Evolutionary conservation across 2,797 vertebrate genomes (phyloP), one percentile per base, ranked within the genome.

Genomic region (Botia kubotai): DNA sequence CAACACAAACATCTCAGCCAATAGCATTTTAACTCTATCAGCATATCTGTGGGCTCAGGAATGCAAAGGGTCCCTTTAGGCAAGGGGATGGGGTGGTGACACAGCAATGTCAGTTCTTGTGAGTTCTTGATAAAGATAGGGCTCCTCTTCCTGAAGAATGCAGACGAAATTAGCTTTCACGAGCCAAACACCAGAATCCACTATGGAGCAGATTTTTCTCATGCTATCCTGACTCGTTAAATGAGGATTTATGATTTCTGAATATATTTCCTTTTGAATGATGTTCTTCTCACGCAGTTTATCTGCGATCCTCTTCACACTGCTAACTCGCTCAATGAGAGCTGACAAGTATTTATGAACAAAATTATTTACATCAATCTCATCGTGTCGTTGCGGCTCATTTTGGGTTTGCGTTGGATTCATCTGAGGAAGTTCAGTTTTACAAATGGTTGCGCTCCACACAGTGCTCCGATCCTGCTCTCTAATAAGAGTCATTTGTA

Each of bases 241-340:
- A 71, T 53, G 53, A 29, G 4, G 0, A 6, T 71, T 8, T 71
- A 50, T 71, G 69, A 71, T 71, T 71, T 71, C 26, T n/a, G 23
- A 53, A 19, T 71, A 71, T 12, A 33, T 4, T 19, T 71, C 50
- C 0, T 33, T 16, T 29, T 55, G 16, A 71, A 71, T 71, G 12
- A 71, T 71, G n/a, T 17, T 6, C 8, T 53, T 48, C 8, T 53
- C 46, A 13, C 0, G 10, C 26, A 71, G 50, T 36, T 71, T 55
- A 55, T 71, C 69, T 55, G 69, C 69, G 33, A 71, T 55, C 10
- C 26, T 53, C 26, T 71, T 55, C 17, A 71, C 50, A 3, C n/a
- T 53, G n/a, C 53, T 55, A 53, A 71, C 69, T 4, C 48, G 33
- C 12, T 33, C 0, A 71, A 55, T 53, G 17, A 71, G 69, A 33